Evolutionary conservation across 2,797 vertebrate genomes (phyloP).

Genomic region (Myotis planiceps): DNA sequence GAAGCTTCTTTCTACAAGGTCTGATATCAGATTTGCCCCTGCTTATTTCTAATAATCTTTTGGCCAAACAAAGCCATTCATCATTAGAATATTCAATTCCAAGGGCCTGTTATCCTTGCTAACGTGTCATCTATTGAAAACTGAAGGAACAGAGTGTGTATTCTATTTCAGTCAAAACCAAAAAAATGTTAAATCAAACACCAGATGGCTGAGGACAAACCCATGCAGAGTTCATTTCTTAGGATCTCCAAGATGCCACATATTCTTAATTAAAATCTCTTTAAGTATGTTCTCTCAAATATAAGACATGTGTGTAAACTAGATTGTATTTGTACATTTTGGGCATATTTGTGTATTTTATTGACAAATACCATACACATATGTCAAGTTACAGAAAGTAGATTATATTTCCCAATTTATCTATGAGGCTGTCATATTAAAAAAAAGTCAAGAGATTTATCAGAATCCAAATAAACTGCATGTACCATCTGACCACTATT

Average conservation of each 20-base stretch:
- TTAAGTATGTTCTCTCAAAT: background rate
- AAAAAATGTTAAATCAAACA: slow-evolving; percentile 16
- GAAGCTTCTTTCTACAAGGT: background rate
- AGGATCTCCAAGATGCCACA: background rate
- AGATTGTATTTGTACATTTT: background rate
- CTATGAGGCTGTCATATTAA: background rate
- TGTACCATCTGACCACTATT: background rate
- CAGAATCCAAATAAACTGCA: background rate
- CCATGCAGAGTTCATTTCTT: background rate
- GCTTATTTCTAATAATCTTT: background rate
- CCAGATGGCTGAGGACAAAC: slow-evolving; percentile 47
- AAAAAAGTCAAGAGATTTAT: background rate
- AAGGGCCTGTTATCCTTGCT: background rate
- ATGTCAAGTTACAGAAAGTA: background rate
- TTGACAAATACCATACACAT: background rate
- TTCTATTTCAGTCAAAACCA: background rate
- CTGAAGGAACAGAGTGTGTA: background rate
- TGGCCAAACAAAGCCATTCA: background rate
- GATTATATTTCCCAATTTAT: background rate
- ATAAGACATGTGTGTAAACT: background rate
- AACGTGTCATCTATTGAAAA: background rate
- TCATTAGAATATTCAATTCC: background rate
- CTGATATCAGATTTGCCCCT: background rate
- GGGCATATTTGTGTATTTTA: background rate
- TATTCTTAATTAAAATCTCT: slow-evolving; percentile 58